These are phyloP conservation scores for Mythimna impura DNA, from an alignment of 2,888 invertebrate genomes.

Conservation along the genomic window DNA sequence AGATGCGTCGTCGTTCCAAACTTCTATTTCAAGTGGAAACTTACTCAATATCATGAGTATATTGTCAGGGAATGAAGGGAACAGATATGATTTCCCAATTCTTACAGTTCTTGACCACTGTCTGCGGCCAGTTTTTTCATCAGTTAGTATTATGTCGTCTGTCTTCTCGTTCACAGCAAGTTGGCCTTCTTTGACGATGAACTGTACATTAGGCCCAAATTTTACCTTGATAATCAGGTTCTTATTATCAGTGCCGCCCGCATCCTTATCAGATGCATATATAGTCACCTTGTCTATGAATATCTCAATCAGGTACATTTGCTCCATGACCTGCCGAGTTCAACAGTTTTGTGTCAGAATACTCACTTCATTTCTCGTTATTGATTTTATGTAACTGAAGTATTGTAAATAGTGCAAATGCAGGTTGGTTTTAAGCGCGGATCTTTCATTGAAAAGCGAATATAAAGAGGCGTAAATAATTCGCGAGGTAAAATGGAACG, in stretches of 20 bases:
- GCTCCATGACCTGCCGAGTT: conserved; percentile 89
- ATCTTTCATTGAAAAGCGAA: conserved; percentile 5
- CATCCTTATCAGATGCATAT: conserved; percentile 75
- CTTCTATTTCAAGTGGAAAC: conserved; percentile 87
- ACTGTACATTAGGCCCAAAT: conserved; percentile 87
- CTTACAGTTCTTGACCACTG: conserved; percentile 83
- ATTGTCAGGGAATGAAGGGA: conserved; percentile 86
- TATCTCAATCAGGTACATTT: conserved; percentile 90
- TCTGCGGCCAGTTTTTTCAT: conserved; percentile 76
- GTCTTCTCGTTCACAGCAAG: conserved; percentile 74
- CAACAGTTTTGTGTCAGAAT: conserved; percentile 82
- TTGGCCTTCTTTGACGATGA: conserved; percentile 87
- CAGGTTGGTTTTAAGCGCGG: conserved; percentile 2
- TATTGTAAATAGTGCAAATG: conserved; percentile 11
- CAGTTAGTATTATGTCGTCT: conserved; percentile 79
- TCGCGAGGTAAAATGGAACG: background rate
- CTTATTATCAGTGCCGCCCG: conserved; percentile 77
- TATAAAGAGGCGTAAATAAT: background rate
- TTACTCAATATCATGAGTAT: conserved; percentile 83
- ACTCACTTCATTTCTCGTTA: conserved; percentile 67
- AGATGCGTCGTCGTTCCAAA: conserved; percentile 85
- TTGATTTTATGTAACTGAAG: conserved; percentile 25
- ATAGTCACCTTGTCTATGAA: conserved; percentile 89
- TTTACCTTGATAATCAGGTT: conserved; percentile 85
- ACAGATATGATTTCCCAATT: conserved; percentile 90